These are phyloP conservation scores for Lepisosteus osseus DNA, from an alignment of 2,113 vertebrate species.

Conservation along the genomic window DNA sequence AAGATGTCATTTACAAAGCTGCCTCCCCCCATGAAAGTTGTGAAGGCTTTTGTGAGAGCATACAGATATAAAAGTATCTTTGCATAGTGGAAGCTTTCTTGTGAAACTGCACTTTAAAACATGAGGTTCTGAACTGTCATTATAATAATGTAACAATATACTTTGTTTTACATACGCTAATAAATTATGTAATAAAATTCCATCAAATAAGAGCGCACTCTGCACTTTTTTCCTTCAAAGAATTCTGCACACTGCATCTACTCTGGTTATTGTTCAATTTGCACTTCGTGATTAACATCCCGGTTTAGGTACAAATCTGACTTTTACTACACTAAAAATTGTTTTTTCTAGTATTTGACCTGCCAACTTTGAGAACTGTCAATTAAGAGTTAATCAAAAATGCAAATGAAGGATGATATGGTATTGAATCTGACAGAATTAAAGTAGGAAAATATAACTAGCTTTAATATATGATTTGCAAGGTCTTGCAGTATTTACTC, in stretches of 20 bases:
- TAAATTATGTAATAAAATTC: not conserved
- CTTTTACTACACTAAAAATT: not conserved
- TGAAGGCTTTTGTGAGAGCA: not conserved
- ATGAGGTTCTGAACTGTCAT: not conserved
- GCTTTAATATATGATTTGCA: not conserved
- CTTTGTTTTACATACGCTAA: not conserved
- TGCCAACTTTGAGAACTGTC: slow-evolving; percentile 7
- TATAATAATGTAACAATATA: not conserved
- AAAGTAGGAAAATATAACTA: not conserved
- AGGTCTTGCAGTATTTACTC: slow-evolving; percentile 21
- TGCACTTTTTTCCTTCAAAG: not conserved
- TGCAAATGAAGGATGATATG: slow-evolving; percentile 4
- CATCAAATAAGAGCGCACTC: not conserved
- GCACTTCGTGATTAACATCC: not conserved
- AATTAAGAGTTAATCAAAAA: slow-evolving; percentile 6
- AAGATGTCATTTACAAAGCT: slow-evolving; percentile 16
- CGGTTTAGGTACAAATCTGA: not conserved
- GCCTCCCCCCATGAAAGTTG: slow-evolving; percentile 4
- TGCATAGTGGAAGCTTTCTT: not conserved
- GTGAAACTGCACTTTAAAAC: not conserved
- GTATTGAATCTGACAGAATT: slow-evolving; percentile 11
- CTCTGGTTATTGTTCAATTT: not conserved
- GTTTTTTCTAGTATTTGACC: not conserved
- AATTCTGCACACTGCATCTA: not conserved
- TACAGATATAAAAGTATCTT: not conserved